Base-by-base conservation (phyloP, 2,797 vertebrate species). In the Xenentodon cancila region DNA sequence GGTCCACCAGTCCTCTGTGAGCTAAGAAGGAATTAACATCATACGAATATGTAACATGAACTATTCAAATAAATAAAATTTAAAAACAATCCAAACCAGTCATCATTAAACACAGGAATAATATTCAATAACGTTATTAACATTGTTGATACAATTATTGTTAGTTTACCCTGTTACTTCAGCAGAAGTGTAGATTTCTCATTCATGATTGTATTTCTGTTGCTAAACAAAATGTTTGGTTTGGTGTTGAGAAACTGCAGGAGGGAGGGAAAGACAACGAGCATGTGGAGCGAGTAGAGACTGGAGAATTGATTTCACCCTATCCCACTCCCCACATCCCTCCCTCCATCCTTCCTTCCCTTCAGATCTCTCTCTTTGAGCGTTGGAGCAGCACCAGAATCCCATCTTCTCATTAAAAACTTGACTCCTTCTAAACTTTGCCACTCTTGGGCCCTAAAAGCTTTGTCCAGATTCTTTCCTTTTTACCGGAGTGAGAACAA, bases 161-260 rank as follows among this genome's bases (percentile, higher is more conserved):
- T 93, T 91, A 90, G 85, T 88, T 89, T 93, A 94, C 94, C 94
- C 94, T 94, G 94, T 94, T 88, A 91, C 85, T 92, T 92, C 88
- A 84, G 91, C 89, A 88, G 88, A 90, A 90, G 88, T 61, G 85
- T 88, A 78, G 85, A 91, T 91, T 86, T 86, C 80, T 88, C 86
- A 82, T 91, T 90, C 83, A 77, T 90, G 91, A 93, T 93, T 92
- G 93, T 92, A 88, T 89, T 89, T 91, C 87, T 55, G 4, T 89
- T 86, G 78, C 68, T 78, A 80, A 88, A 79, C 79, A 89, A 90
- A 85, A 88, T 63, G 40, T 88, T 89, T 84, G 79, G 92, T 92
- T 92, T 91, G 89, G 85, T 85, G 88, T 90, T 70, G 67, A 79
- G 74, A 81, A 82, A 77, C 75, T 71, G 82, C 83, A 77, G 82